Base-by-base conservation (phyloP, 2,888 invertebrate genomes). In the Chymomyza amoena region DNA sequence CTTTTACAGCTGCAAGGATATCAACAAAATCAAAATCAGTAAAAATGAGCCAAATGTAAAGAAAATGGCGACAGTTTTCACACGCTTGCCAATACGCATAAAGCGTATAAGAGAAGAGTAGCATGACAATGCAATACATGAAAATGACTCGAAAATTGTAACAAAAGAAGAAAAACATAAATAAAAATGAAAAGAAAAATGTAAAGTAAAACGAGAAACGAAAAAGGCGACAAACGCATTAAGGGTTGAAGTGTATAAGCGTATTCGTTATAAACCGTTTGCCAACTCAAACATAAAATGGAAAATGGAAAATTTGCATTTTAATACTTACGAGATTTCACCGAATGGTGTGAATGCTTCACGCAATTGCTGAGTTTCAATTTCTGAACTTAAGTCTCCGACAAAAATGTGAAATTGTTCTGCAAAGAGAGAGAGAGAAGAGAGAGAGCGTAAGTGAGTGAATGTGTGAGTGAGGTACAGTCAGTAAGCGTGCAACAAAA, bases 401-500 rank as follows among this genome's bases (percentile, higher is more conserved):
- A 99, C 99, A 93, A 99, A 99, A 93, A 99, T 99, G 94, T 99
- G 99, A 93, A 97, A 98, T 93, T 99, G 99, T 93, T 99, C 97
- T 97, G 96, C 50, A 96, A 96, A 68, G 68, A 85, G 66, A 81
- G n/a, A 39, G 9, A 36, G 4, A 28, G 4, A 10, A n/a, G 1
- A 62, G 6, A 68, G 25, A 63, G 16, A 45, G 39, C 13, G 54
- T 6, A 1, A 3, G 10, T 54, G 54, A 16, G 20, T 54, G 18
- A 57, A 15, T 32, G 32, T 32, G 32, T 32, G 32, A 28, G 6
- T 45, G 3, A 65, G 61, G 61, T 7, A 45, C 4, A 45, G 54
- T 16, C 54, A 54, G 20, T 51, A 15, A 16, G 10, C 15, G 54
- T 20, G 28, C 28, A 25, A 57, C 57, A 57, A 25, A 25, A 54